phyloP scores from a whole-genome alignment of 2,113 vertebrate genomes.

The Capreolus pygargus region DNA sequence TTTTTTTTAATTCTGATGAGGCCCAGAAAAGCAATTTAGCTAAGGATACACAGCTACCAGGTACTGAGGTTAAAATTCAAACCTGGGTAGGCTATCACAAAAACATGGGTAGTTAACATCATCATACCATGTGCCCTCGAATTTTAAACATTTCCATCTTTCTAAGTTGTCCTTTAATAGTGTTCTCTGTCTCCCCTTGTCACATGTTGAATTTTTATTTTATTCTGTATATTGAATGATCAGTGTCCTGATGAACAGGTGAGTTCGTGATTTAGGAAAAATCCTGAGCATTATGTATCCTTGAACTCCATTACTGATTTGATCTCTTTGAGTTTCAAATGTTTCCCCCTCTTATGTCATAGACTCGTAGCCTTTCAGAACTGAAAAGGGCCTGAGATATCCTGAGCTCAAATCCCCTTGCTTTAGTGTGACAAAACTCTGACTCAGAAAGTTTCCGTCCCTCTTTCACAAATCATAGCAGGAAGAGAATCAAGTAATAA shows the following conservation, averaged over 20 bases:
- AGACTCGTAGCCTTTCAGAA: background rate
- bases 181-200: background rate
- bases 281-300: background rate
- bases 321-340: background rate
- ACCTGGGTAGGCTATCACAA: background rate
- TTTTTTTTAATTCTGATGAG: background rate
- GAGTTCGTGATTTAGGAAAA: background rate
- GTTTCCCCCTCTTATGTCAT: background rate
- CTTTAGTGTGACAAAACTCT: background rate
- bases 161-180: background rate
- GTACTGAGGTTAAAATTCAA: background rate
- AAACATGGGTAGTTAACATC: background rate
- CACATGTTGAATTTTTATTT: background rate
- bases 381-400: background rate
- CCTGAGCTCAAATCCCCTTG: background rate
- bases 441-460: background rate
- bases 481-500: background rate
- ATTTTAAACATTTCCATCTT: background rate
- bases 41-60: background rate
- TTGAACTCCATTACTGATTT: background rate
- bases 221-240: background rate
- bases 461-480: background rate
- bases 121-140: background rate
- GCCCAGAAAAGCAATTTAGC: background rate
- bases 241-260: background rate